phyloP scores from a whole-genome alignment of 92 coral and sea anemone species.

The Bergia sp. region DNA sequence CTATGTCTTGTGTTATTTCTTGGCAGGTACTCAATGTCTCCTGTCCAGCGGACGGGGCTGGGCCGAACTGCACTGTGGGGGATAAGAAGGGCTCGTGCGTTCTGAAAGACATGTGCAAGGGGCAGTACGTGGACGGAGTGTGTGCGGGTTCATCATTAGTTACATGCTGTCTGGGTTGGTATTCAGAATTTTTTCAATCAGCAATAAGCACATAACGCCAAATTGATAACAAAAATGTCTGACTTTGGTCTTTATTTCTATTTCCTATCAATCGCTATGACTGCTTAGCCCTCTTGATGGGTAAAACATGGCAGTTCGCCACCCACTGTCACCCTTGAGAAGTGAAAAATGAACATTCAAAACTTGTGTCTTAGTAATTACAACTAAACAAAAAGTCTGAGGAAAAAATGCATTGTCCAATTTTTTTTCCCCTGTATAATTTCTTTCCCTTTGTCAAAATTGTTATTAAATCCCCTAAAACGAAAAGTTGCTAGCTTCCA shows the following conservation, averaged over 20 bases:
- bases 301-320: no score
- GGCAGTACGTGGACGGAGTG: conserved; percentile 50
- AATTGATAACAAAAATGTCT: not conserved
- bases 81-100: conserved; percentile 54
- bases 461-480: no score
- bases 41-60: conserved; percentile 62
- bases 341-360: no score
- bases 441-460: no score
- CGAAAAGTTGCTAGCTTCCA: no score
- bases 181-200: not conserved
- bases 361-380: no score
- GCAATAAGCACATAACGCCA: not conserved
- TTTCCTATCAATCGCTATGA: not conserved
- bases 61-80: conserved; percentile 54
- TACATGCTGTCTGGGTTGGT: conserved; percentile 71
- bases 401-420: no score
- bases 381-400: no score
- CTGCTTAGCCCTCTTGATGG: not conserved
- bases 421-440: no score
- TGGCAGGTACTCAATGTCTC: conserved; percentile 54
- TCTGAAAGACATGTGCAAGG: conserved; percentile 59
- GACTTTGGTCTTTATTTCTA: no score
- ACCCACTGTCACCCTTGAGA: no score
- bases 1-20: not conserved
- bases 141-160: conserved; percentile 57